These are phyloP conservation scores for Lacanobia oleracea DNA, from an alignment of 2,888 invertebrate genomes.

Conservation along the genomic window DNA sequence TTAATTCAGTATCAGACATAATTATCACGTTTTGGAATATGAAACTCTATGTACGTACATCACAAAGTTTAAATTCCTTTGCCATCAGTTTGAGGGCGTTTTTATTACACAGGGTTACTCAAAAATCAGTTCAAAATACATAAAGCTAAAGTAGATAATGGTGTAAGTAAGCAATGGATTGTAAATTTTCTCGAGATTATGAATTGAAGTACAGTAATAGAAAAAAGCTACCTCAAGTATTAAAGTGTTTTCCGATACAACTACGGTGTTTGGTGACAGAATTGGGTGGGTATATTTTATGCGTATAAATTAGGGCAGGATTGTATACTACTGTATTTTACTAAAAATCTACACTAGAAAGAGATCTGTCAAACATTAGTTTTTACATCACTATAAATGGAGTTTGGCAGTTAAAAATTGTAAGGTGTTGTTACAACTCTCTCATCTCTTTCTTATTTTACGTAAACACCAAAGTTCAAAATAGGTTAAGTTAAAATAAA, in stretches of 20 bases:
- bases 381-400: too few species aligned
- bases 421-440: too few species aligned
- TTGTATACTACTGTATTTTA: too few species aligned
- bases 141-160: neutral
- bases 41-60: neutral
- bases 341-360: too few species aligned
- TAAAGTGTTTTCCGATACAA: too few species aligned
- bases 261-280: too few species aligned
- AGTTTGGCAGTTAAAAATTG: too few species aligned
- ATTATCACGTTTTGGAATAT: too few species aligned
- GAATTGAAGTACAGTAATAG: neutral
- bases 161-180: neutral
- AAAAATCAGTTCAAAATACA: neutral
- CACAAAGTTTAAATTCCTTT: neutral
- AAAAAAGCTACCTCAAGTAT: slow-evolving; percentile 18
- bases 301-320: too few species aligned
- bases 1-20: neutral
- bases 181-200: neutral
- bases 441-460: slow-evolving; percentile 5
- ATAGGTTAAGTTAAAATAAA: slow-evolving; percentile 25
- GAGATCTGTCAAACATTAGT: too few species aligned
- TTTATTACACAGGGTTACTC: neutral
- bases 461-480: neutral
- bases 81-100: neutral
- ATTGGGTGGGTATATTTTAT: too few species aligned